These are phyloP conservation scores for Xenopus borealis DNA, from an alignment of 2,113 vertebrate species.

Conservation along the genomic window DNA sequence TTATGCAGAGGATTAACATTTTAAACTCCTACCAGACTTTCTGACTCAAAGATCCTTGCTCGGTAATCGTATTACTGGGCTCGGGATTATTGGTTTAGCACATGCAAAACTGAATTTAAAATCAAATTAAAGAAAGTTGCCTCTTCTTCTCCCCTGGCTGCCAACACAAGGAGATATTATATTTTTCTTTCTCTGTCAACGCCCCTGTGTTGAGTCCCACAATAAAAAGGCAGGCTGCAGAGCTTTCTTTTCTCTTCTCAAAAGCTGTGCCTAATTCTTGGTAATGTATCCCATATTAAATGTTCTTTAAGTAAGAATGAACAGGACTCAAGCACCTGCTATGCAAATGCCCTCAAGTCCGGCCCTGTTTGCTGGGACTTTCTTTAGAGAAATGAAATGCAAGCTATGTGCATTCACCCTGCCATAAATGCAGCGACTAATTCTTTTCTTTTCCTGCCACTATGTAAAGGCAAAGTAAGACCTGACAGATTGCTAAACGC, in stretches of 20 bases:
- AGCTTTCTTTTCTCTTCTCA: conserved; percentile 57
- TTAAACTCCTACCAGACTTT: conserved; percentile 79
- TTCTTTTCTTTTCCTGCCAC: conserved; percentile 46
- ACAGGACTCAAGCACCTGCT: conserved; percentile 75
- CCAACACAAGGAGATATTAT: conserved; percentile 25
- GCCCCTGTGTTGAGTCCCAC: conserved; percentile 9
- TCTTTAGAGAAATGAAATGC: conserved; percentile 29
- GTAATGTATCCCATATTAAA: conserved; percentile 80
- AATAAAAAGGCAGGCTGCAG: conserved; percentile 25
- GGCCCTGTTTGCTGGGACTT: conserved; percentile 41
- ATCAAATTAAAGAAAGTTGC: conserved; percentile 52
- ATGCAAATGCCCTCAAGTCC: conserved; percentile 75
- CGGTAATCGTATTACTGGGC: conserved; percentile 73
- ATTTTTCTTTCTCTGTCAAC: conserved; percentile 31
- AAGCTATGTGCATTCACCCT: conserved; percentile 52
- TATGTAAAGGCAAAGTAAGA: conserved; percentile 49
- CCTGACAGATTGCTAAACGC: conserved; percentile 55
- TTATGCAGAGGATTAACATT: conserved; percentile 85
- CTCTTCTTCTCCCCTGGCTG: conserved; percentile 37
- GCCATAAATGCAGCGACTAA: conserved; percentile 37
- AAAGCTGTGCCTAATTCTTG: conserved; percentile 69
- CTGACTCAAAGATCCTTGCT: conserved; percentile 74
- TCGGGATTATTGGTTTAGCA: conserved; percentile 65
- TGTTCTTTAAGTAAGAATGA: conserved; percentile 74
- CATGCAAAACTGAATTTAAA: conserved; percentile 68